phyloP scores from a whole-genome alignment of 2,113 vertebrate species.

The Catharus fuscescens region DNA sequence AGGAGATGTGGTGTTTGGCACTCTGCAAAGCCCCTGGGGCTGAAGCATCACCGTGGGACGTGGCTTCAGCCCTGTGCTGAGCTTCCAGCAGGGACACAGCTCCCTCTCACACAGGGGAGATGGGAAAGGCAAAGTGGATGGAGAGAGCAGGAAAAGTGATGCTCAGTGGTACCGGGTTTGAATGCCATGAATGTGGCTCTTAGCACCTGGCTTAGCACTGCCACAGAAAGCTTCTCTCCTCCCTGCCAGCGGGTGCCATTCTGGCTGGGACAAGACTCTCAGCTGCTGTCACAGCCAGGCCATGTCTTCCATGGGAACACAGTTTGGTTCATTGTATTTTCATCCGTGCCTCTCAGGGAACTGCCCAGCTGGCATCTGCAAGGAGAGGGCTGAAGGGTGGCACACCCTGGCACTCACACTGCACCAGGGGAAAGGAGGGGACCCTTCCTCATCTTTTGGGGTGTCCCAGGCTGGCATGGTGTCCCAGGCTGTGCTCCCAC shows the following conservation, averaged over 20 bases:
- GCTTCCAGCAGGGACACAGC: background rate
- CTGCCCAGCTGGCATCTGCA: fast-evolving
- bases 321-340: background rate
- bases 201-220: background rate
- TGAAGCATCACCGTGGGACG: background rate
- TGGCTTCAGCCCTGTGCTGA: background rate
- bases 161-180: background rate
- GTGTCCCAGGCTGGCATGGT: fast-evolving
- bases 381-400: fast-evolving
- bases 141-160: fast-evolving
- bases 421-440: fast-evolving
- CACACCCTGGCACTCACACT: background rate
- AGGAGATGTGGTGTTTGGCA: background rate
- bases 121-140: background rate
- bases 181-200: background rate
- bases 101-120: fast-evolving
- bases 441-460: background rate
- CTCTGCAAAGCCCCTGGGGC: background rate
- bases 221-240: background rate
- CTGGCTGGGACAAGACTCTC: background rate
- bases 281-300: background rate
- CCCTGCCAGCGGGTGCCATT: background rate
- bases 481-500: fast-evolving
- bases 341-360: background rate
- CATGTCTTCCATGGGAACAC: background rate